Evolutionary conservation across 2,113 vertebrate genomes (phyloP), one percentile per base, ranked within the genome.

Genomic region (Sorex araneus): DNA sequence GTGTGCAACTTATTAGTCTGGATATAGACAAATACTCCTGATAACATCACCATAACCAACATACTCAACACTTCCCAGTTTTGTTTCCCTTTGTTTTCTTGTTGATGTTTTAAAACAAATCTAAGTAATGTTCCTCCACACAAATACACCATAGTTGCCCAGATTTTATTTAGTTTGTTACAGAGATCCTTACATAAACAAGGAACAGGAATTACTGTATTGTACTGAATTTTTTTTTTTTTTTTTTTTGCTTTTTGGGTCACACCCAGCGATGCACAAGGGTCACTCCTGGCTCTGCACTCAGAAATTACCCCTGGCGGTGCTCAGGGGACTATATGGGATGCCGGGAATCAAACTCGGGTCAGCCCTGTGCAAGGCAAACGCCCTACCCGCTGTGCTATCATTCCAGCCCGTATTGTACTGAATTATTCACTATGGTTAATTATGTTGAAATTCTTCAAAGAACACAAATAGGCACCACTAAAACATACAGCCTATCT

Each of bases 361-460:
- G n/a, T n/a, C n/a, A n/a, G n/a, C n/a, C n/a, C n/a, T n/a, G n/a
- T n/a, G n/a, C n/a, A n/a, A n/a, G n/a, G n/a, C n/a, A n/a, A n/a
- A n/a, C n/a, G n/a, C n/a, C n/a, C n/a, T n/a, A n/a, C n/a, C n/a
- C n/a, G n/a, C n/a, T n/a, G n/a, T n/a, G n/a, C 18, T 18, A 57
- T 18, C 54, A 57, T 9, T n/a, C n/a, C n/a, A n/a, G n/a, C n/a
- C n/a, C n/a, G 13, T 9, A 16, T 60, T 60, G 40, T 40, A 54
- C 25, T 73, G 23, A 74, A 45, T 57, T 75, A 83, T 74, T 79
- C 63, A 75, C 23, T 75, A 89, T 1, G 5, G 32, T 76, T 87
- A 89, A 86, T 70, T 71, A 34, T 30, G 30, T 60, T 28, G 3
- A 78, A 94, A 88, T 70, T 92, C n/a, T 91, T 81, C 74, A 84